phyloP scores from a whole-genome alignment of 2,888 invertebrate species.

The Pyrochroa serraticornis region DNA sequence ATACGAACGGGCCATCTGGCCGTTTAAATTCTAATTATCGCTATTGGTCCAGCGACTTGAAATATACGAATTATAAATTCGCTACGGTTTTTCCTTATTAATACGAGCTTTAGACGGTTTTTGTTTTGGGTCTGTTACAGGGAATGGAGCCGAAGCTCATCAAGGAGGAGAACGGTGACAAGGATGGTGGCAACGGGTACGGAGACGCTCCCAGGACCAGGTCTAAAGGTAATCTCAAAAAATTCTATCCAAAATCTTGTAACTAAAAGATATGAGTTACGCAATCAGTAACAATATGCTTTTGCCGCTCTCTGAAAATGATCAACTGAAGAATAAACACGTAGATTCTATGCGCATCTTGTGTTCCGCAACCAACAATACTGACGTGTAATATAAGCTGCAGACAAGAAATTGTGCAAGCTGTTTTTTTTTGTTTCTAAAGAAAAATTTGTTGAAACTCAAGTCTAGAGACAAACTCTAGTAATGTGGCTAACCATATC shows the following conservation, averaged over 20 bases:
- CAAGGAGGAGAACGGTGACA: constrained; percentile 66
- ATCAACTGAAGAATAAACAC: too few species aligned
- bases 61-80: constrained; percentile 10
- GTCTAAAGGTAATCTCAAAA: constrained; percentile 46
- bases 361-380: too few species aligned
- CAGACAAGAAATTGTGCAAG: too few species aligned
- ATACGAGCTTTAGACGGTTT: constrained; percentile 15
- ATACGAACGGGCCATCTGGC: constrained; percentile 49
- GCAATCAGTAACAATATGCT: too few species aligned
- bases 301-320: too few species aligned
- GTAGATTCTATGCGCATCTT: too few species aligned
- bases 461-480: too few species aligned
- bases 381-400: too few species aligned
- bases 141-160: constrained; percentile 67
- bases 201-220: constrained; percentile 48
- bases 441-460: too few species aligned
- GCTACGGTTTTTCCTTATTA: constrained; percentile 19
- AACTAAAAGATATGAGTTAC: too few species aligned
- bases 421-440: too few species aligned
- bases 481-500: too few species aligned
- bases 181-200: constrained; percentile 53
- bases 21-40: constrained; percentile 39
- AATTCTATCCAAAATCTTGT: neutral
- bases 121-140: constrained; percentile 49
- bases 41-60: constrained; percentile 14